Base-by-base conservation (phyloP, 2,888 invertebrate genomes). In the Diarsia brunnea region DNA sequence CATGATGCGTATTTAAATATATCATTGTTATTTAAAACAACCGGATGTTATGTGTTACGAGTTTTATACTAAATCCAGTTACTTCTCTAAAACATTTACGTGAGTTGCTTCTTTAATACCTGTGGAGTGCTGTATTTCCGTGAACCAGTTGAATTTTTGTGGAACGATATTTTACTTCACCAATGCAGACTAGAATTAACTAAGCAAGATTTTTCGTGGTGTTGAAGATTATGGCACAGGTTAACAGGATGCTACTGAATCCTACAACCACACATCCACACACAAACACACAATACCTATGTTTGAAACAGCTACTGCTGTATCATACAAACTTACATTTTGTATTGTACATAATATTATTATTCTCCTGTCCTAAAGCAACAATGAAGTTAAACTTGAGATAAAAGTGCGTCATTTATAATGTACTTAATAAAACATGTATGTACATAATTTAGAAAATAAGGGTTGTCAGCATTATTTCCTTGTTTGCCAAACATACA, bases 381-480 rank as follows among this genome's bases (percentile, higher is more conserved):
- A 70, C 49, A 69, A 78, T 78, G 31, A 19, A 73, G 21, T 68
- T 58, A 55, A 65, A 66, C 24, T 27, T 27, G 45, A 73, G 79
- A 78, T 74, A 68, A 16, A 53, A 83, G 65, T 69, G 69, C 65
- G 60, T 79, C 79, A 73, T 83, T 38, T 38, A 38, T 38, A 38
- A 38, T 38, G 38, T n/a, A n/a, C n/a, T n/a, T n/a, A n/a, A 64
- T 66, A 72, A 81, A 75, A 61, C 47, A n/a, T 64, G 1, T 12
- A 12, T 2, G 12, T 14, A n/a, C 55, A 72, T 67, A 65, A 61
- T 69, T 72, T 69, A n/a, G 69, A 70, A 76, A 82, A 76, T 65
- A 63, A 45, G 72, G 45, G 69, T 73, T 53, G 74, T 80, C 66
- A 75, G 78, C 81, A 88, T 91, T 84, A 87, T 79, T 81, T 74